Conservation (phyloP, 2,113 vertebrate species). For the Nothocercus julius region DNA sequence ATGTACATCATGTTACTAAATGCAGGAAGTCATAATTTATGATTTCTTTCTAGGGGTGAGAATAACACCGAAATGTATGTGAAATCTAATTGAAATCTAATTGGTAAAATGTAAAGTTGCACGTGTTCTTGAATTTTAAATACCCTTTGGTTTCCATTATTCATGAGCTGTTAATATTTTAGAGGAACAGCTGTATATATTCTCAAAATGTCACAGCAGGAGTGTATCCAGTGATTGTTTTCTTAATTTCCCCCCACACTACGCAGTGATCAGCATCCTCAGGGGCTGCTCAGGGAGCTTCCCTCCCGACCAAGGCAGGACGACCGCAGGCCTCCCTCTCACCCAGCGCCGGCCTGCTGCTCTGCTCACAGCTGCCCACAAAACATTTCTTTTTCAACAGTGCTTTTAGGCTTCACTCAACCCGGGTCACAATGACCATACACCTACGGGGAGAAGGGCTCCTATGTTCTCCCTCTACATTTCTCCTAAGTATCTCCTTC, state of each 20-base stretch:
- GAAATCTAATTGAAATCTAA: conserved; percentile 54
- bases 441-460: not conserved
- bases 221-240: not conserved
- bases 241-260: not conserved
- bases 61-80: conserved; percentile 27
- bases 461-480: too few species aligned
- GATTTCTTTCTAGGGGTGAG: not conserved
- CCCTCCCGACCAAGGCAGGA: not conserved
- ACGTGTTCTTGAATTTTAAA: conserved; percentile 56
- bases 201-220: not conserved
- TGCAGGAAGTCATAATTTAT: not conserved
- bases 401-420: not conserved
- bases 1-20: not conserved
- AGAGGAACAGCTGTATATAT: conserved; percentile 22
- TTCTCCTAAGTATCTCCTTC: too few species aligned
- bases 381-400: not conserved
- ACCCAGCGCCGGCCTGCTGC: not conserved
- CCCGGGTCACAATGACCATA: not conserved
- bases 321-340: not conserved
- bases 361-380: not conserved
- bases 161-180: conserved; percentile 50
- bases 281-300: not conserved
- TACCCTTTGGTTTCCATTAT: conserved; percentile 9
- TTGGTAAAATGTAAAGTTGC: conserved; percentile 12
- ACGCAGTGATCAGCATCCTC: not conserved